A percentile compares a stretch with the other conserved stretches of the same genome.
Conservation (phyloP, 2,888 invertebrate genomes). For the Pyrocoelia pectoralis region DNA sequence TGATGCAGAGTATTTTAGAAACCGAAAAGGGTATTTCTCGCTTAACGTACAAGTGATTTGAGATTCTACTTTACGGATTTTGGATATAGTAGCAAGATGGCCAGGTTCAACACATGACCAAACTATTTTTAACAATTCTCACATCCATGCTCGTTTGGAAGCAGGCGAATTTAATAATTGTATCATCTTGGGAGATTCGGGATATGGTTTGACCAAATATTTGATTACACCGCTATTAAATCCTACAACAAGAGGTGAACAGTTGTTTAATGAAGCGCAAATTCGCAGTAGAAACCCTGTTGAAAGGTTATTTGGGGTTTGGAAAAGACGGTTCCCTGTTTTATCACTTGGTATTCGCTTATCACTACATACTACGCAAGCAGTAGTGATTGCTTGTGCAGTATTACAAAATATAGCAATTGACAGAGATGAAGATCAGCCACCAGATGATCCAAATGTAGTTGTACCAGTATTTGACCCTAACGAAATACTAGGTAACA, state of each 20-base stretch:
- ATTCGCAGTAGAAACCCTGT: neutral
- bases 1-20: neutral
- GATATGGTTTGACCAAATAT: neutral
- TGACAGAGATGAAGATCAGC: neutral
- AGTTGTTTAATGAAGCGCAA: neutral
- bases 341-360: neutral
- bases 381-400: neutral
- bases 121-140: constrained; percentile 40
- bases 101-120: constrained; percentile 46
- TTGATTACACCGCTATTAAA: neutral
- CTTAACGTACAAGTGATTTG: neutral
- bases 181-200: neutral
- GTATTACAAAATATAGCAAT: constrained; percentile 1
- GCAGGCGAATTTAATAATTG: neutral
- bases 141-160: neutral
- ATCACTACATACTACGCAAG: neutral
- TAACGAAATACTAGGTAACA: too few relatives aligned
- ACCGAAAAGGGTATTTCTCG: neutral
- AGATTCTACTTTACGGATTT: neutral
- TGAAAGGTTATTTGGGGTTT: neutral
- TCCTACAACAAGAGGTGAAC: neutral
- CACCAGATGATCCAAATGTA: neutral
- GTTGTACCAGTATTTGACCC: neutral
- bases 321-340: neutral
- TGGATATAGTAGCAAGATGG: constrained; percentile 39